Base-by-base conservation (phyloP, 2,113 vertebrate genomes). In the Phalacrocorax pelagicus region DNA sequence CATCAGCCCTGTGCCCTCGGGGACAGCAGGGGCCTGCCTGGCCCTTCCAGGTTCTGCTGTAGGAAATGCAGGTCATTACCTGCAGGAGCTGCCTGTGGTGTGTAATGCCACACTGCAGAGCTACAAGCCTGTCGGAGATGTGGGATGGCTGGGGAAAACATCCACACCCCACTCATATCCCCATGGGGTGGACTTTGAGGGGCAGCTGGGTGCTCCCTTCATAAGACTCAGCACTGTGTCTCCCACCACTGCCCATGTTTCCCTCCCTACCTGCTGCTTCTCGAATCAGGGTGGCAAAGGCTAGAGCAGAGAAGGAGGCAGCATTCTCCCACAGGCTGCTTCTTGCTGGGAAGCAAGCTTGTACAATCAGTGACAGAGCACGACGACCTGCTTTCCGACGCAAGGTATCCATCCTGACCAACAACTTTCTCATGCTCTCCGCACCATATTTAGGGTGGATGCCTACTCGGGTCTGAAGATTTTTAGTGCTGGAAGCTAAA, bases 321-420 rank as follows among this genome's bases (percentile, higher is more conserved):
- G 34, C 38, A 12, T 44, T 62, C 24, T 36, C 36, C 6, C 16
- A 22, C 23, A 72, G 32, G 32, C 46, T 77, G 27, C 13, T 59
- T 4, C 70, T 42, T n/a, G 26, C 38, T 62, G 22, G 47, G 24
- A 55, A 81, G 36, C 17, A 78, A 62, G 29, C 32, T 52, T 36
- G 7, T 42, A 24, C n/a, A 18, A 23, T 10, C 19, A 57, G 36
- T 15, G 12, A 30, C 26, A 42, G 34, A 81, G 32, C 12, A 62
- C 58, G 24, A 20, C 27, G 15, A 40, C 17, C n/a, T 78, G 21
- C 10, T 44, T 58, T 46, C 21, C 18, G 14, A 80, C 32, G 62
- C 5, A 57, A 65, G 46, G 11, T 16, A n/a, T 70, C 40, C 0
- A 0, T 10, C 16, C 51, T 1, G 1, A 73, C 12, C 12, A 75